Base-by-base conservation (phyloP, 2,888 invertebrate species). In the Caenorhabditis japonica region DNA sequence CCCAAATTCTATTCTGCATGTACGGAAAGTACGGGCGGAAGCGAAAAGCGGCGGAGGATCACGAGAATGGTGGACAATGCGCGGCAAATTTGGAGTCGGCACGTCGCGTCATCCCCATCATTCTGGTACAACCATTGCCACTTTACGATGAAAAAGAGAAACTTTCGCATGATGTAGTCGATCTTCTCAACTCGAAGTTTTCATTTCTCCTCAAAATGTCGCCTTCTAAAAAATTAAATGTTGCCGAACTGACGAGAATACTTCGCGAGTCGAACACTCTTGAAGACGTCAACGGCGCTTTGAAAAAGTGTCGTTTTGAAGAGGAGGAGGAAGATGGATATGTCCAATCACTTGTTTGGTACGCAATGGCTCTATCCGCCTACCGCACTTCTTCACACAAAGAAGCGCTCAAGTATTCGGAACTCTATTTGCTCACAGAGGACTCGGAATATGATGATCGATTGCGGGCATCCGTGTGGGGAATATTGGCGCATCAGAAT, bases 141-240 rank as follows among this genome's bases (percentile, higher is more conserved):
- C 27, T 71, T 4, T 68, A 74, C 39, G 80, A 80, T 51, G 80
- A 80, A 34, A 75, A 74, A 39, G 79, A 79, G 25, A 44, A 70
- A 33, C 53, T 79, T 3, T 36, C 53, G 21, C 77, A 77, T 46
- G 79, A 79, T 27, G 61, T 77, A 7, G 34, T 59, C 7, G 79
- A 79, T 0, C 38, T 79, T 41, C 30, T 79, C 8, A 47, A 61
- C 30, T 34, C 66, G 27, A 72, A 71, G 39, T 77, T 74, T 36
- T 43, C 68, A 1, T 59, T 51, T 13, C 25, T 74, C 10, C 34
- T 79, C 8, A 41, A 66, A 27, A 23, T 77, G 1, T 43, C 59
- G 2, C 21, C 51, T 3, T 64, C 73, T 30, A 70, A 68, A 51
- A 25, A 56, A 23, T 30, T 55, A 19, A 39, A 36, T 10, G 25